A percentile compares a stretch with the other conserved stretches of the same genome.
phyloP scores from a whole-genome alignment of 1,140 invertebrate species.

The Penaeus japonicus region DNA sequence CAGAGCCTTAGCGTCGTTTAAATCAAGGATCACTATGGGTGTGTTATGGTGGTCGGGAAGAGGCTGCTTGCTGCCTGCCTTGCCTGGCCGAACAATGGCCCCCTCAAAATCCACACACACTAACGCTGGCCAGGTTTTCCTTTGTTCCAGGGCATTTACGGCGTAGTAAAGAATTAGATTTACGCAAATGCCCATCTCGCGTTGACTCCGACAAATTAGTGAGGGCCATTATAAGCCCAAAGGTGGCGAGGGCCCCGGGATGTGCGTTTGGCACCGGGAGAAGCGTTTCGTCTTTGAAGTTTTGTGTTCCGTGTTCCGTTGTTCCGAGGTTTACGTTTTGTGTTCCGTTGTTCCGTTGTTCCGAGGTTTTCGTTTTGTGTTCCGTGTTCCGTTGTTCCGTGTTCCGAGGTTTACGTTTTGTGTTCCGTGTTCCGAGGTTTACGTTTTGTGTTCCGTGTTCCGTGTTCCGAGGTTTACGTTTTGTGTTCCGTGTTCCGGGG shows the following conservation, averaged over 20 bases:
- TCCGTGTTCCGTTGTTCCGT: too few relatives aligned
- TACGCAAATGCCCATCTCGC: background rate
- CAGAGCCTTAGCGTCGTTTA: background rate
- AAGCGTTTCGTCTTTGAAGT: too few relatives aligned
- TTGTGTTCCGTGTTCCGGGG: too few relatives aligned
- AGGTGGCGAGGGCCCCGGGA: background rate
- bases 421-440: too few relatives aligned
- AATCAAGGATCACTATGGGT: background rate
- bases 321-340: too few relatives aligned
- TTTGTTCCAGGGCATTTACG: slow-evolving; percentile 10
- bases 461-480: too few relatives aligned
- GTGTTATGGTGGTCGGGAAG: background rate
- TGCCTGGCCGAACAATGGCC: background rate
- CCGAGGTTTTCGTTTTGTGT: too few relatives aligned
- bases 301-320: too few relatives aligned
- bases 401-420: too few relatives aligned
- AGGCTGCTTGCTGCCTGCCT: background rate
- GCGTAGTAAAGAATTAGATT: slow-evolving; percentile 4
- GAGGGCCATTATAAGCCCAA: background rate
- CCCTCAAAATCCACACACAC: background rate
- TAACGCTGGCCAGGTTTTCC: background rate
- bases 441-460: too few relatives aligned
- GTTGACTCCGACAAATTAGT: background rate
- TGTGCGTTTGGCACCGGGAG: background rate
- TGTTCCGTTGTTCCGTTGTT: too few relatives aligned